Evolutionary conservation across 2,113 vertebrate genomes (phyloP).

Genomic region (Podarcis cretensis): DNA sequence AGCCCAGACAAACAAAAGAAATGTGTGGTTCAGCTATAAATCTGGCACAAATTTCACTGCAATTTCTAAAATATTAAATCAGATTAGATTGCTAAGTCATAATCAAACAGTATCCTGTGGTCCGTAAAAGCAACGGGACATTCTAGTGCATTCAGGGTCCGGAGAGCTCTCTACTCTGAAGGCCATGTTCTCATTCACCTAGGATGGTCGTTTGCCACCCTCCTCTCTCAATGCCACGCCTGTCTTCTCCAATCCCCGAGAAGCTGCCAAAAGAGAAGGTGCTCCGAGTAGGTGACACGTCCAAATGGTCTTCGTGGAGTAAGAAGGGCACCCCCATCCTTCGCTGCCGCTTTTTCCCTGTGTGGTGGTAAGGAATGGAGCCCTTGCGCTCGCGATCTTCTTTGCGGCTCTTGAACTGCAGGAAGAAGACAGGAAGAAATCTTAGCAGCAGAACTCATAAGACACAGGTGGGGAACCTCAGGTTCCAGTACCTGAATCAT

Average conservation of each 20-base stretch:
- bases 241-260: slow-evolving; percentile 93
- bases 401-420: slow-evolving; percentile 93
- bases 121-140: background rate
- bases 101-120: background rate
- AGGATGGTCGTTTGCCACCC: slow-evolving; percentile 97
- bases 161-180: rapidly evolving
- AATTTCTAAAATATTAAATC: background rate
- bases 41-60: background rate
- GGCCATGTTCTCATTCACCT: slow-evolving; percentile 77
- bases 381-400: slow-evolving; percentile 95
- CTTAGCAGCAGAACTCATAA: background rate
- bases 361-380: slow-evolving; percentile 94
- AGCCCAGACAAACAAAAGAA: background rate
- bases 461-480: background rate
- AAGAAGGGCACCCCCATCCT: slow-evolving; percentile 96
- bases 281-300: slow-evolving; percentile 96
- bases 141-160: background rate
- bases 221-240: slow-evolving; percentile 88
- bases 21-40: background rate
- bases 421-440: background rate
- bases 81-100: background rate
- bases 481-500: too few relatives aligned
- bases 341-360: slow-evolving; percentile 92
- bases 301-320: slow-evolving; percentile 94
- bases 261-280: slow-evolving; percentile 97